Percentiles rank a stretch among this genome's conserved stretches.
phyloP scores from a whole-genome alignment of 2,797 vertebrate genomes.

The Falco berigora region DNA sequence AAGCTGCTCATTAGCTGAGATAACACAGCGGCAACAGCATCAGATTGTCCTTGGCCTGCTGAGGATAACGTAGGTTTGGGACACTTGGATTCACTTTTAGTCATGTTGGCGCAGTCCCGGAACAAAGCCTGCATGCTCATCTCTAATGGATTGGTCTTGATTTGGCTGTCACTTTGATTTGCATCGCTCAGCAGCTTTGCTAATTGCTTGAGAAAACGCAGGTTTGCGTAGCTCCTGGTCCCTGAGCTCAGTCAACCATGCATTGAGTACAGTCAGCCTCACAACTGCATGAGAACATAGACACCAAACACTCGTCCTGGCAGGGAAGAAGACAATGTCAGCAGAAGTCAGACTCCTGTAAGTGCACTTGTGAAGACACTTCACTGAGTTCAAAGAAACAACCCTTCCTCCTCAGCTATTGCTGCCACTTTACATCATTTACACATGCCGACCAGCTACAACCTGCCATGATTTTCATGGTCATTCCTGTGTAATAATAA shows the following conservation, averaged over 20 bases:
- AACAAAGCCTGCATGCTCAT: background rate
- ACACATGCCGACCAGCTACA: background rate
- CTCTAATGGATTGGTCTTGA: background rate
- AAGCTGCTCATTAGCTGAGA: background rate
- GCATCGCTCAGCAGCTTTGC: background rate
- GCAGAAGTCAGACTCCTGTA: background rate
- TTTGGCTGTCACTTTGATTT: background rate
- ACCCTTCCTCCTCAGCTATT: background rate
- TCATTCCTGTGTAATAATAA: background rate
- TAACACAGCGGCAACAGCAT: background rate
- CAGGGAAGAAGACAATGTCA: background rate
- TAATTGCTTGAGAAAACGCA: background rate
- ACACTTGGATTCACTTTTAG: background rate
- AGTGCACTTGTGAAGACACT: background rate
- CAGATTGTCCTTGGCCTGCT: fast-evolving
- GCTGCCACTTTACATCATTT: background rate
- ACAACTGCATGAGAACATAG: background rate
- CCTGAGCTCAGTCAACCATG: background rate
- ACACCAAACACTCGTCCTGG: background rate
- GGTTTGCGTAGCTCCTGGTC: background rate
- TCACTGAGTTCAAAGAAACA: background rate
- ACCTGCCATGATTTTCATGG: background rate
- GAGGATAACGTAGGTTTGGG: background rate
- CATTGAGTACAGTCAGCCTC: background rate
- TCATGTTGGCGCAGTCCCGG: background rate